Evolutionary conservation across 2,113 vertebrate species (phyloP).

Genomic region (Antechinus stuartii): DNA sequence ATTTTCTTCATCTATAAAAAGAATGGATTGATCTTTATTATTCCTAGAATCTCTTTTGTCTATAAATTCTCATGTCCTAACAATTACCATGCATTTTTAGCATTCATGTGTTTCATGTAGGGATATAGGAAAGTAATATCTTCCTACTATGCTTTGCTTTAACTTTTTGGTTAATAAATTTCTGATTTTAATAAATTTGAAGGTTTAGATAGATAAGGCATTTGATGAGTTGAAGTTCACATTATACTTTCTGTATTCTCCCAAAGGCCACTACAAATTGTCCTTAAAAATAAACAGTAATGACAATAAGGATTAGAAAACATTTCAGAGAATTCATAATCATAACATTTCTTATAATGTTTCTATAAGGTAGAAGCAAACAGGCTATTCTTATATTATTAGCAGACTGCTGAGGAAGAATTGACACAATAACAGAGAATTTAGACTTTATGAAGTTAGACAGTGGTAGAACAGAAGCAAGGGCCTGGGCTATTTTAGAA

Average conservation of each 20-base stretch:
- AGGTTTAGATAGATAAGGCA: background rate
- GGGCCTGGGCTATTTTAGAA: background rate
- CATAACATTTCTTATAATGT: background rate
- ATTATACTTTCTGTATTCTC: background rate
- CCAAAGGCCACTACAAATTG: background rate
- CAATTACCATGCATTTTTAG: background rate
- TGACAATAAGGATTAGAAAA: background rate
- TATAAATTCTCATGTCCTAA: background rate
- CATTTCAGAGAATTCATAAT: background rate
- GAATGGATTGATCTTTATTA: background rate
- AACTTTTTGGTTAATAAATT: background rate
- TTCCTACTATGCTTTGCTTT: background rate
- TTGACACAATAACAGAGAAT: background rate
- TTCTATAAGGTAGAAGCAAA: background rate
- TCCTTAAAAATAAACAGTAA: background rate
- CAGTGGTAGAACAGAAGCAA: constrained; percentile 19
- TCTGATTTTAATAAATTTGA: background rate
- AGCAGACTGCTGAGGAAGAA: background rate
- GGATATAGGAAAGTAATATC: background rate
- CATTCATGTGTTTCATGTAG: background rate
- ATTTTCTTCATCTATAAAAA: background rate
- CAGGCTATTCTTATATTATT: background rate
- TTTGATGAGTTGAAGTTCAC: background rate
- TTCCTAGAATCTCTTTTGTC: background rate
- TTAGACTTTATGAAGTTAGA: background rate